These are phyloP conservation scores for Amphipyra tragopoginis DNA, from an alignment of 2,888 invertebrate species.

Conservation along the genomic window DNA sequence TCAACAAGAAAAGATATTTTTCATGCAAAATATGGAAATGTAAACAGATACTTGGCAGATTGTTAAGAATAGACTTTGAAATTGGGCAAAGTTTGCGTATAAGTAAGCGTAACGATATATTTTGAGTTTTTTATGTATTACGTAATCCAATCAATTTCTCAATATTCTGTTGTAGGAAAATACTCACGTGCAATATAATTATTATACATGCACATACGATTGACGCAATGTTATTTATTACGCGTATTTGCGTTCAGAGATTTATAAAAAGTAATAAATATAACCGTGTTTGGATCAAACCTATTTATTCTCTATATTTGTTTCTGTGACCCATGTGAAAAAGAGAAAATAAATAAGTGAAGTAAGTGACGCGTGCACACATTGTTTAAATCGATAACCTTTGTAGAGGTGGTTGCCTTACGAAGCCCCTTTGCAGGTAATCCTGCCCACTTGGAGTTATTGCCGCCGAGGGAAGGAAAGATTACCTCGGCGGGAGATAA, in stretches of 20 bases:
- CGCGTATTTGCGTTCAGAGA: too few species aligned
- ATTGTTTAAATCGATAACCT: conserved; percentile 88
- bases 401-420: conserved; percentile 86
- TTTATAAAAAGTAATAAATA: too few species aligned
- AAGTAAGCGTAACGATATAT: conserved; percentile 34
- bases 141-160: conserved; percentile 7
- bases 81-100: conserved; percentile 44
- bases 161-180: not conserved
- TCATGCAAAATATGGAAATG: conserved; percentile 59
- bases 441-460: conserved; percentile 90
- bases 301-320: conserved; percentile 12
- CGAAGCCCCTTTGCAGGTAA: conserved; percentile 88
- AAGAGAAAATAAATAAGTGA: conserved; percentile 74
- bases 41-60: conserved; percentile 58
- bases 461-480: conserved; percentile 90
- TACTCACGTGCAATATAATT: too few species aligned
- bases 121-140: conserved; percentile 36
- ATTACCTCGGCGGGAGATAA: conserved; percentile 90
- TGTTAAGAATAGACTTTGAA: conserved; percentile 50
- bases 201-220: too few species aligned
- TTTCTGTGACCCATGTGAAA: conserved; percentile 46
- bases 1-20: conserved; percentile 56
- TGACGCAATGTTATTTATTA: too few species aligned
- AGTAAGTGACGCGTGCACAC: conserved; percentile 79
- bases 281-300: not conserved